phyloP scores from a whole-genome alignment of 2,113 vertebrate species.

The Circaetus cinerascens region DNA sequence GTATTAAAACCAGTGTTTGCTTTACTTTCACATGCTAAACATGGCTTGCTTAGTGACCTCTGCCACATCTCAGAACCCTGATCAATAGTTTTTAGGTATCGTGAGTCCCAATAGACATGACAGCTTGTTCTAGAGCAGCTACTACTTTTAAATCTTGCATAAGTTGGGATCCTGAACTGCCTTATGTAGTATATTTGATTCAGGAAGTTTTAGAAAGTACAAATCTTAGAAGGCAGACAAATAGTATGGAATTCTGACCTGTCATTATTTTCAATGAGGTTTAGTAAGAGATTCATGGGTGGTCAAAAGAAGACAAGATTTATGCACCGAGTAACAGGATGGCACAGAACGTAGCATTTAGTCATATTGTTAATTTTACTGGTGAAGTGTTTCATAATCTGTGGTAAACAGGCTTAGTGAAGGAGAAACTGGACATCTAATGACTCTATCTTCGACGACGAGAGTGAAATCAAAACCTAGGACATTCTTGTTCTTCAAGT shows the following conservation, averaged over 20 bases:
- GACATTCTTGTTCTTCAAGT: neutral
- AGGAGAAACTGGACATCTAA: neutral
- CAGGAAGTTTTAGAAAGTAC: neutral
- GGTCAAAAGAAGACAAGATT: neutral
- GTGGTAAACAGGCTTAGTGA: neutral
- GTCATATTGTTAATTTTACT: neutral
- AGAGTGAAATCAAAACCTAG: neutral
- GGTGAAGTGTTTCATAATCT: neutral
- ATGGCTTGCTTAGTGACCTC: neutral
- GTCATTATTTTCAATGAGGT: neutral
- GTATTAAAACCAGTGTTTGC: neutral
- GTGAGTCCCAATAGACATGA: neutral
- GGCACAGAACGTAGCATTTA: neutral
- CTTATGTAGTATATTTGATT: neutral
- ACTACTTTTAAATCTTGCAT: neutral
- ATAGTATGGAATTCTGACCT: neutral
- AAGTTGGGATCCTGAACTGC: neutral
- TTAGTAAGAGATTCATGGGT: neutral
- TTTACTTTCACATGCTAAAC: neutral
- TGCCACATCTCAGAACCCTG: neutral
- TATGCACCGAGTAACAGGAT: neutral
- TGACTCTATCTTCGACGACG: neutral
- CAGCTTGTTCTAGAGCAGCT: neutral
- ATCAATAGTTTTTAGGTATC: neutral
- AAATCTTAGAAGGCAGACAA: neutral